Percentiles rank a stretch among this genome's conserved stretches.
Conservation (phyloP, 2,797 vertebrate genomes). For the Enteromius argenteus region DNA sequence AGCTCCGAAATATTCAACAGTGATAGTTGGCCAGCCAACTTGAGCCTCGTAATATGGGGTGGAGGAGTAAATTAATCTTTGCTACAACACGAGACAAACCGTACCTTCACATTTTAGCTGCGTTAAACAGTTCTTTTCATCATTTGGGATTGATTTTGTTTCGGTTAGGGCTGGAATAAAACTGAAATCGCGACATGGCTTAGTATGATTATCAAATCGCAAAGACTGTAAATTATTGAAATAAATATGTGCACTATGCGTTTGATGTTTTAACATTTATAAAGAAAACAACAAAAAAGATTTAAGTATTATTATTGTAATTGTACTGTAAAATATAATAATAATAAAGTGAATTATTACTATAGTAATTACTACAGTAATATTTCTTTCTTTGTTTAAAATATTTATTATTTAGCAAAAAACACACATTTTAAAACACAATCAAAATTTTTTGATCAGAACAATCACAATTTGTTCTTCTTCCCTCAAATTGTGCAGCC, state of each 20-base stretch:
- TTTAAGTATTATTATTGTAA: background rate
- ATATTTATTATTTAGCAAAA: background rate
- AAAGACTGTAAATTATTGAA: background rate
- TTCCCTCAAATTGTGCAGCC: conserved; percentile 9
- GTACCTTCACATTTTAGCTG: conserved; percentile 69
- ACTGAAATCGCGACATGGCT: background rate
- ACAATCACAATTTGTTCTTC: conserved; percentile 1
- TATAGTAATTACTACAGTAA: background rate
- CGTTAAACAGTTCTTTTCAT: conserved; percentile 65
- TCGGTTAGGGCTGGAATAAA: conserved; percentile 28
- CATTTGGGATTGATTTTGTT: background rate
- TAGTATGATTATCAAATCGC: conserved; percentile 2
- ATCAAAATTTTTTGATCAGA: background rate
- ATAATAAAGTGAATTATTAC: background rate
- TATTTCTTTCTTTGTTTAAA: background rate
- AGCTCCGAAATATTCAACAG: conserved; percentile 82
- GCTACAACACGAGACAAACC: conserved; percentile 78
- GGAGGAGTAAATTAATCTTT: conserved; percentile 80
- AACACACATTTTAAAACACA: background rate
- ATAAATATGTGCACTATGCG: background rate
- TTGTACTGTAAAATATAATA: background rate
- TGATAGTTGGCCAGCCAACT: conserved; percentile 88
- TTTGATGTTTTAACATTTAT: background rate
- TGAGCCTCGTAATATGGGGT: conserved; percentile 78
- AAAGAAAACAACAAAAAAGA: background rate